Conservation (phyloP, 2,797 vertebrate species). For the Rallus crepitans region DNA sequence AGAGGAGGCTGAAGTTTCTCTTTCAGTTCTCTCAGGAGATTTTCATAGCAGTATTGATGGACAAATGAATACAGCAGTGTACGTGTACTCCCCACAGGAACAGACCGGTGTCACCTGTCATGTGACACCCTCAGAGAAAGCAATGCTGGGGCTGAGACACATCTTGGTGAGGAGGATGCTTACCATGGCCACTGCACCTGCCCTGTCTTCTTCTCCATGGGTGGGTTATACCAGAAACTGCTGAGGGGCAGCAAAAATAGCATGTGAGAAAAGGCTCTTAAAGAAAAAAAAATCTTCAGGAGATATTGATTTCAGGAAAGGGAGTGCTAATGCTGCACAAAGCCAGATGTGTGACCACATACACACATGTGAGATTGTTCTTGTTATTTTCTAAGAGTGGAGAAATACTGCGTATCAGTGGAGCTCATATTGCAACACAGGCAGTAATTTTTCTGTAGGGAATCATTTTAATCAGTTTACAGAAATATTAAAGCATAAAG, state of each 20-base stretch:
- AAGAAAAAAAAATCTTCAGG: not conserved
- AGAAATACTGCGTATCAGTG: not conserved
- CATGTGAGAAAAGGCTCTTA: not conserved
- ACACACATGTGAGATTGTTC: not conserved
- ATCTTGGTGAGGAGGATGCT: not conserved
- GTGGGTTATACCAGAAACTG: not conserved
- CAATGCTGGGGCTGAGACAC: not conserved
- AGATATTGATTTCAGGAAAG: constrained; percentile 54
- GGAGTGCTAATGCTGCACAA: not conserved
- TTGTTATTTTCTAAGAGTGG: not conserved
- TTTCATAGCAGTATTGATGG: not conserved
- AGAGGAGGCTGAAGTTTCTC: not conserved
- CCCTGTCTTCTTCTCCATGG: fast-evolving
- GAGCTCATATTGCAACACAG: not conserved
- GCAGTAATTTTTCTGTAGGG: not conserved
- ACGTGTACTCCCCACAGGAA: fast-evolving
- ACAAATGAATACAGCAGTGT: fast-evolving
- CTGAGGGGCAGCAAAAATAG: not conserved
- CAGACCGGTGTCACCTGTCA: not conserved
- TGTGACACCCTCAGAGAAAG: not conserved
- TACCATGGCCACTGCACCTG: not conserved
- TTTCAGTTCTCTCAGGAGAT: not conserved
- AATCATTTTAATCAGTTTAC: constrained; percentile 27
- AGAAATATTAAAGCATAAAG: constrained; percentile 10
- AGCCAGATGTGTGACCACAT: constrained; percentile 46